Evolutionary conservation across 2,113 vertebrate genomes (phyloP), one percentile per base, ranked within the genome.

Genomic region (Paratilapia polleni): DNA sequence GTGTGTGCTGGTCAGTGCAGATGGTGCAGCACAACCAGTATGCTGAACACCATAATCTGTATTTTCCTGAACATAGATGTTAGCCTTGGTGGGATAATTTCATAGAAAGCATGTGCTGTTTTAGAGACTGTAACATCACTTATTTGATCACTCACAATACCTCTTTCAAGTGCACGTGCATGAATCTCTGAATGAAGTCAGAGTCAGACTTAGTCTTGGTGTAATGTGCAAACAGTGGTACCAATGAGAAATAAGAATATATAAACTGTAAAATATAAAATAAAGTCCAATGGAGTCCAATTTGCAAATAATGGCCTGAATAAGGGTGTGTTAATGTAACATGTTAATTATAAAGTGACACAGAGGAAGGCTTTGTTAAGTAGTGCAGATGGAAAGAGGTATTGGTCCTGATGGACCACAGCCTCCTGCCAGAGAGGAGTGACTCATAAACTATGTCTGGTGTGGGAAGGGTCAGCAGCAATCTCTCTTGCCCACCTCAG

Each of bases 1-100:
- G n/a, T 54, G 81, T 63, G 60, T 81, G 14, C 76, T 41, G 78
- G 68, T 83, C 61, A 5, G 56, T 70, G 80, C 85, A 89, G 89
- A 88, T 92, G 88, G 56, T 77, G 56, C 6, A 58, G 81, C 56
- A 57, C 87, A 63, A 47, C 28, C 47, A 31, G 34, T 43, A 15
- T 77, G 24, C 34, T 80, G 78, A 56, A 75, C 12, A 34, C 47
- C 10, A 73, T 73, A 73, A 54, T 73, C 68, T 73, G 68, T 54
- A 73, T 73, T 20, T 73, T 31, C 47, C 47, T 73, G 47, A 73
- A 73, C 26, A 9, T 20, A 20, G 28, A 31, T 73, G 54, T 43
- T n/a, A 12, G 10, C 49, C 26, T 0, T 4, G 14, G 26, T 54
- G 68, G 26, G 68, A 31, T 73, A 54, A 34, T 73, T 73, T 73